phyloP scores from a whole-genome alignment of 2,888 invertebrate genomes.

The Phengaris alcon region DNA sequence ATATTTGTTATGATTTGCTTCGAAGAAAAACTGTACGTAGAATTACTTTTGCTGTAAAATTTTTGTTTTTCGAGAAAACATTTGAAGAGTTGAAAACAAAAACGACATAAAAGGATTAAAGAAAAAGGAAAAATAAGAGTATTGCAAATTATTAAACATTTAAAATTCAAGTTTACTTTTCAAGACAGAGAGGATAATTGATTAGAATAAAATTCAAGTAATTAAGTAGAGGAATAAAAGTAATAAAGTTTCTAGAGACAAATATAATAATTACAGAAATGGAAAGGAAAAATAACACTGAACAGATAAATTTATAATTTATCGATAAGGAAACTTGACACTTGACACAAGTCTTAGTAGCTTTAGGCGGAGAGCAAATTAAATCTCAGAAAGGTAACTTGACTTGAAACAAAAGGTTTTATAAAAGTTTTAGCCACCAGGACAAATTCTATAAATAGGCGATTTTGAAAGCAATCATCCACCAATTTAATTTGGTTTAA shows the following conservation, averaged over 20 bases:
- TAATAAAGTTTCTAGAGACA: neutral
- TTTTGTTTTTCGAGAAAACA: neutral
- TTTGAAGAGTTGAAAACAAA: neutral
- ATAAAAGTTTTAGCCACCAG: neutral
- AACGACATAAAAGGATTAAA: neutral
- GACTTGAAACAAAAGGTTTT: neutral
- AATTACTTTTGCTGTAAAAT: conserved; percentile 3
- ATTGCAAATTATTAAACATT: neutral
- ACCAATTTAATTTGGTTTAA: neutral
- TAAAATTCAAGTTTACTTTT: neutral
- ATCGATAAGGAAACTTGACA: neutral
- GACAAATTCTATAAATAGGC: neutral
- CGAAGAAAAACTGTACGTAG: conserved; percentile 1
- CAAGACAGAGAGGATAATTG: neutral
- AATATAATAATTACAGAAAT: neutral
- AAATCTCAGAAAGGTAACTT: neutral
- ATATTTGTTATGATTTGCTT: conserved; percentile 3
- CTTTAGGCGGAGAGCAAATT: too few relatives aligned
- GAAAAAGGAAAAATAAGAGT: neutral
- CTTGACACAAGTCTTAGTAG: neutral
- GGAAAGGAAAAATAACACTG: neutral
- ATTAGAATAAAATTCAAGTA: neutral
- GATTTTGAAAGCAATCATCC: neutral
- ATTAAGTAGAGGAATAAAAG: neutral
- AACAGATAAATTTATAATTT: neutral